Evolutionary conservation across 2,797 vertebrate species (phyloP), one percentile per base, ranked within the genome.

Genomic region (Thunnus albacares): DNA sequence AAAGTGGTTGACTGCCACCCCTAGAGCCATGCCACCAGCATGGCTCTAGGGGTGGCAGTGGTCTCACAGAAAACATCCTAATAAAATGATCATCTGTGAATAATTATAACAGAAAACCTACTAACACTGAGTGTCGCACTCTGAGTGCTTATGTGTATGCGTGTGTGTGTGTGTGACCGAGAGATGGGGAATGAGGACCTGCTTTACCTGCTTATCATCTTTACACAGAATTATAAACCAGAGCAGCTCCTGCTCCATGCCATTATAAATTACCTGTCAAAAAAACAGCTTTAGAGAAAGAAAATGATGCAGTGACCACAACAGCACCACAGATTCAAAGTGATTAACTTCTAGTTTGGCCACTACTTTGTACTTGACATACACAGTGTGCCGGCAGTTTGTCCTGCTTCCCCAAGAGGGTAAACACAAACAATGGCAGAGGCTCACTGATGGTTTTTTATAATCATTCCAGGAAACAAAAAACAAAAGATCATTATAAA

Each of bases 401-500:
- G 53, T 65, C 52, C 28, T 61, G 3, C 55, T 71, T 7, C 45
- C 62, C 28, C 56, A 18, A 4, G 45, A 65, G 69, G 15, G 6
- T 15, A 5, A 72, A 35, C 60, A 59, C 66, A 75, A 80, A 79
- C 71, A 76, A 38, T 26, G 9, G 62, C 38, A 33, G 30, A 53
- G 35, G 47, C 51, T 55, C 60, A 12, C 41, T 69, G 41, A 53
- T 65, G 1, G n/a, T 67, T 79, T 78, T 58, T 56, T 18, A 22
- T 62, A 51, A 28, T 78, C 26, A 51, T 71, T 82, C 52, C n/a
- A 81, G 57, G 41, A 69, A 58, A 28, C 57, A 67, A 52, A 83
- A 81, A 89, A 79, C 57, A 88, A 87, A 89, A 79, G 60, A 74
- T 62, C 51, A 33, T 85, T 30, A 52, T 72, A 68, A 80, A 87